Base-by-base conservation (phyloP, 2,797 vertebrate species). In the Macropus fuliginosus region DNA sequence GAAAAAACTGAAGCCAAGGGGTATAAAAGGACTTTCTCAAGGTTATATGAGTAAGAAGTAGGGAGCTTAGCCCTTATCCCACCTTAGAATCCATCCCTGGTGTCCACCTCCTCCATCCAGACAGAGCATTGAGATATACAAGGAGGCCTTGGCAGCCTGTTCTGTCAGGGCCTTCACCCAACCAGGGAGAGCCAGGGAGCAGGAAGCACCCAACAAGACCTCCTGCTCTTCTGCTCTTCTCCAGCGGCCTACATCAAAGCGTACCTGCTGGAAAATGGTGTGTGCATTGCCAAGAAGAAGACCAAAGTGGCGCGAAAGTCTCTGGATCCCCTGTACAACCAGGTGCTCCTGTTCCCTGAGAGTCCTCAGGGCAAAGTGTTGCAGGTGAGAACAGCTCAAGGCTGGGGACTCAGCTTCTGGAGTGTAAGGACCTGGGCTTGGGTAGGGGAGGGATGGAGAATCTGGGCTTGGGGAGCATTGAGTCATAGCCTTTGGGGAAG, bases 181-280 rank as follows among this genome's bases (percentile, higher is more conserved):
- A 13, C 21, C 9, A 66, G 12, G 90, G 90, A 59, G 50, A 54
- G 74, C n/a, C 54, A 56, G 54, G 34, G 66, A 46, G 27, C 50
- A 46, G 52, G n/a, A n/a, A 81, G 21, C 21, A 87, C 3, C 40
- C 40, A 87, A 12, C 50, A 87, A 81, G 66, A 46, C 16, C 59
- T n/a, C 11, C 91, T 66, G 97, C 3, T 50, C 94, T 54, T 95
- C 91, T 97, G 52, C 98, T 98, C 95, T 90, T 21, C 98, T 98
- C 28, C 98, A 99, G 99, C 99, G 96, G 99, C 99, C 98, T 99
- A 99, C 98, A 99, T 99, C 98, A 99, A 99, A 98, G 99, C 99
- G 96, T 99, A 99, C 98, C 99, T 99, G 95, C 98, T 99, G 95
- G 99, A 99, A 98, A 99, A 99, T 0, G 99, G 99, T 0, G 92